Evolutionary conservation across 2,797 vertebrate species (phyloP), one percentile per base, ranked within the genome.

Genomic region (Delichon dasypus): DNA sequence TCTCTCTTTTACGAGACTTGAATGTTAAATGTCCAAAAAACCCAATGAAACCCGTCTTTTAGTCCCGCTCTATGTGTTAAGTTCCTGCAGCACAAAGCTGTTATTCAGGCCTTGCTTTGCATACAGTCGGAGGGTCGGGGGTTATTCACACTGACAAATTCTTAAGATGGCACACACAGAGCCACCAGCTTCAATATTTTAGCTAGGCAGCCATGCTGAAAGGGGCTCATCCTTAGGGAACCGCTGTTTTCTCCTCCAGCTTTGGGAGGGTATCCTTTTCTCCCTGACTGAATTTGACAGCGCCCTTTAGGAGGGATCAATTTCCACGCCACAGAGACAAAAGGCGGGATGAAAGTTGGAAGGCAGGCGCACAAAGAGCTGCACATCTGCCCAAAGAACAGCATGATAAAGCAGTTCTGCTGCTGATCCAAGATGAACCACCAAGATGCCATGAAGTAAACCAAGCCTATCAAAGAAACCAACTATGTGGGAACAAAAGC

Each of bases 91-190:
- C 92, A 98, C 98, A 98, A 98, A 97, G 97, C 96, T 96, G 96
- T 94, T 94, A 97, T 97, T 97, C 97, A 98, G 96, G 91, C 93
- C 96, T 61, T 92, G 64, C 97, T 99, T 98, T 98, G 97, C 98
- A 98, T 98, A 98, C 97, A 98, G 98, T 98, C 98, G 70, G 98
- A 98, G 94, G 97, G 96, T 98, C 97, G 96, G 97, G 98, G 98
- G 98, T 98, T 98, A 98, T 96, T 97, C 97, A 97, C 98, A 98
- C 98, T 97, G 97, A 96, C 94, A 91, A 97, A 98, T 98, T 97
- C 98, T 97, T 97, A 78, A 98, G 97, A 98, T 89, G 95, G 97
- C 94, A 64, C 71, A 92, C 92, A 98, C 96, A 92, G 97, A 96
- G 81, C 77, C 87, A 91, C 87, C 92, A 72, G 90, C 93, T 95